phyloP scores from a whole-genome alignment of 2,888 invertebrate species.

The Dryomyza anilis region DNA sequence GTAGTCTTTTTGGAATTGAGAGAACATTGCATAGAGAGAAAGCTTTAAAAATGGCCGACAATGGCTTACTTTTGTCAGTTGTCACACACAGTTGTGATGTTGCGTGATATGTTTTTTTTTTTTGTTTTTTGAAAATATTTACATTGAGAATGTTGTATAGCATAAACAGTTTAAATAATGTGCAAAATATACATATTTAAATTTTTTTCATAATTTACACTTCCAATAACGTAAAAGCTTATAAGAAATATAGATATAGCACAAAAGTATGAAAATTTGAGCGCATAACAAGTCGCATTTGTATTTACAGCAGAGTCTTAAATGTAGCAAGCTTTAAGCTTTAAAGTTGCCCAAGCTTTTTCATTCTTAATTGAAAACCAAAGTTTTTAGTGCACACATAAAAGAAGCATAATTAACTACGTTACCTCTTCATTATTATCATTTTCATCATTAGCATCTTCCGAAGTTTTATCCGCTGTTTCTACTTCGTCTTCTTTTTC shows the following conservation, averaged over 20 bases:
- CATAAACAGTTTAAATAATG: too few species aligned
- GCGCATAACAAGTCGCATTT: too few species aligned
- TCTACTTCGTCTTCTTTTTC: background rate
- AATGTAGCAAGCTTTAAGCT: too few species aligned
- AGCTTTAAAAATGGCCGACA: conserved; percentile 54
- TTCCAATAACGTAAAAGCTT: too few species aligned
- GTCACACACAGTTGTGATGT: too few species aligned
- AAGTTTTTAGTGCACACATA: background rate
- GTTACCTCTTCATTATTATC: conserved; percentile 28
- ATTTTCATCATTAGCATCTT: conserved; percentile 22
- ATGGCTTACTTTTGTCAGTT: conserved; percentile 60
- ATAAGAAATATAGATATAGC: too few species aligned
- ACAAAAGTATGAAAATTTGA: too few species aligned
- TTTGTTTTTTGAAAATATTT: background rate
- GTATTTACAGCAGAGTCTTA: background rate
- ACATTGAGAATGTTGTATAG: background rate
- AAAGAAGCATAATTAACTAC: background rate
- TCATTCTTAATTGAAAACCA: too few species aligned
- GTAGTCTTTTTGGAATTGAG: background rate
- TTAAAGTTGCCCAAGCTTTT: too few species aligned
- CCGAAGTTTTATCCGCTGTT: background rate
- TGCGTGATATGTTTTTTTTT: background rate
- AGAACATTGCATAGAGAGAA: conserved; percentile 28
- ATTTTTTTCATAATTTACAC: too few species aligned
- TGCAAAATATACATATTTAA: too few species aligned